Percentiles rank a stretch among this genome's conserved stretches.
Conservation (phyloP, 2,888 invertebrate genomes). For the Serrognathus titanus region DNA sequence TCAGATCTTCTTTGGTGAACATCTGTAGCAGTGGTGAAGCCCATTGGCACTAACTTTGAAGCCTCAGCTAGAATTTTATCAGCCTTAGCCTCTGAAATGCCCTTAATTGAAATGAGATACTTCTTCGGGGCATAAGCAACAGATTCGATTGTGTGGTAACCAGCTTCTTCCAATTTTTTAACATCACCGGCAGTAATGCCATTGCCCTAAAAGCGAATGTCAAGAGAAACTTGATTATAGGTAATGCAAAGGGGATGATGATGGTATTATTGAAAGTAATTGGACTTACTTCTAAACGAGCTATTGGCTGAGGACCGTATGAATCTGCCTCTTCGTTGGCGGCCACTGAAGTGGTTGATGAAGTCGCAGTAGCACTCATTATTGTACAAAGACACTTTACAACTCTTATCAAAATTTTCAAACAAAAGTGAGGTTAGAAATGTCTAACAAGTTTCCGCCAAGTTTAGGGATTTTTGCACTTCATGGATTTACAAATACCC, state of each 20-base stretch:
- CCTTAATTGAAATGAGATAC: constrained; percentile 81
- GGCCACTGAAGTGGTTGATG: constrained; percentile 53
- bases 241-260: background rate
- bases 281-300: constrained; percentile 65
- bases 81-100: constrained; percentile 96
- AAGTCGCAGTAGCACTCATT: constrained; percentile 46
- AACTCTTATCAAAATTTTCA: too few relatives aligned
- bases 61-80: constrained; percentile 91
- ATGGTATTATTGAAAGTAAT: background rate
- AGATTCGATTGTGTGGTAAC: constrained; percentile 92
- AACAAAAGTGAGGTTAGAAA: background rate
- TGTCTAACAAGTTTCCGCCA: too few relatives aligned
- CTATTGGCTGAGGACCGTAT: constrained; percentile 68
- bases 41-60: constrained; percentile 92
- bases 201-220: constrained; percentile 63
- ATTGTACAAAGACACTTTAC: background rate
- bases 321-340: constrained; percentile 61
- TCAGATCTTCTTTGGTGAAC: constrained; percentile 94
- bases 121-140: constrained; percentile 95
- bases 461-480: too few relatives aligned
- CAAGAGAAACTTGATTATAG: constrained; percentile 16
- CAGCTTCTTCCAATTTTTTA: constrained; percentile 89
- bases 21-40: constrained; percentile 96
- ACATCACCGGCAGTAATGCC: constrained; percentile 89
- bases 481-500: too few relatives aligned